Conservation (phyloP, 1,140 invertebrate genomes). For the Varroa destructor region DNA sequence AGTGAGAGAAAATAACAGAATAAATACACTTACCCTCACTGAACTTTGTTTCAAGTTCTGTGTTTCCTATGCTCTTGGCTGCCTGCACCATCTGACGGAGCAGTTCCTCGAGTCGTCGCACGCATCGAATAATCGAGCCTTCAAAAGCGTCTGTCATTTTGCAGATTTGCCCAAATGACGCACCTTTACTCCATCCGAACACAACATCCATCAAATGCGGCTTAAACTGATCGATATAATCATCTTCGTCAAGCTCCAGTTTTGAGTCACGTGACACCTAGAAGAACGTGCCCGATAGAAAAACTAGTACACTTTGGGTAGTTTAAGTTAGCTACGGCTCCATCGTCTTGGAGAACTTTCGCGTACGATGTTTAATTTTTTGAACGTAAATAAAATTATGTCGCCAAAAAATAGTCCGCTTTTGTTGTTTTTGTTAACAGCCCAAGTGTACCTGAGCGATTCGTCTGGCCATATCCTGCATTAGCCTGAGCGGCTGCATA, state of each 20-base stretch:
- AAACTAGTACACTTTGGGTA: background rate
- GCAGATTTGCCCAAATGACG: slow-evolving; percentile 78
- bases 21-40: slow-evolving; percentile 51
- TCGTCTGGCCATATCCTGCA: slow-evolving; percentile 73
- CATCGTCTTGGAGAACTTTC: too few species aligned
- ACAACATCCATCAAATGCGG: slow-evolving; percentile 92
- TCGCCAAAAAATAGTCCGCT: too few species aligned
- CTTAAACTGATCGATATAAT: slow-evolving; percentile 82
- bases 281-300: slow-evolving; percentile 26
- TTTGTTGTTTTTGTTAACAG: too few species aligned
- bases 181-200: slow-evolving; percentile 82
- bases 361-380: too few species aligned
- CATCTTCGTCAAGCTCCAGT: slow-evolving; percentile 73
- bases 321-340: too few species aligned
- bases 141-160: slow-evolving; percentile 98
- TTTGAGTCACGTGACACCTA: slow-evolving; percentile 58
- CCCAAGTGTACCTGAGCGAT: slow-evolving; percentile 65
- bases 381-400: too few species aligned
- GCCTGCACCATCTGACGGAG: slow-evolving; percentile 87
- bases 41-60: slow-evolving; percentile 90
- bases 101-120: slow-evolving; percentile 89
- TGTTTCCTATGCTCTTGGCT: slow-evolving; percentile 90
- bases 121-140: slow-evolving; percentile 94
- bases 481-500: slow-evolving; percentile 64
- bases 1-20: slow-evolving; percentile 20